phyloP scores from a whole-genome alignment of 2,888 invertebrate genomes.

The Calephelis perditalis region DNA sequence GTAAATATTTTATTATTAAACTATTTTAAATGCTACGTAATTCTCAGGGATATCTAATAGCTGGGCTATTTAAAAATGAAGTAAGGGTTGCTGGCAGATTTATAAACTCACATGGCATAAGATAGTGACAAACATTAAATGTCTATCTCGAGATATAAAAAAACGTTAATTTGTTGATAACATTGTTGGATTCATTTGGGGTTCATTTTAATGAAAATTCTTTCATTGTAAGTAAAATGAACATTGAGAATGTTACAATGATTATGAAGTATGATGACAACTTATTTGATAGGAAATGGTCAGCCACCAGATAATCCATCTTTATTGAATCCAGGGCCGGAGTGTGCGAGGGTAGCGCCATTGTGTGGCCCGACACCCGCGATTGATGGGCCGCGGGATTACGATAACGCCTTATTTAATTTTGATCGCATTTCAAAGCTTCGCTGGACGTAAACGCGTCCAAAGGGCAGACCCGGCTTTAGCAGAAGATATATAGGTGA shows the following conservation, averaged over 20 bases:
- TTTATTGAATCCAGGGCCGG: constrained; percentile 14
- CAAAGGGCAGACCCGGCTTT: constrained; percentile 38
- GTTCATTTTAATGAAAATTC: too few relatives aligned
- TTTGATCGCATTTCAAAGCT: constrained; percentile 36
- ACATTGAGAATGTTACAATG: neutral
- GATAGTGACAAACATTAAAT: too few relatives aligned
- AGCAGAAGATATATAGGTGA: constrained; percentile 23
- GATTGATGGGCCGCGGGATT: constrained; percentile 59
- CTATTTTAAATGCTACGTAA: too few relatives aligned
- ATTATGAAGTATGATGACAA: neutral
- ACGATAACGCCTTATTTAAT: constrained; percentile 58
- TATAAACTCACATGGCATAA: too few relatives aligned
- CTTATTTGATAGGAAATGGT: neutral
- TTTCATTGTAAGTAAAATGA: too few relatives aligned
- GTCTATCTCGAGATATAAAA: too few relatives aligned
- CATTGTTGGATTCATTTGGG: too few relatives aligned
- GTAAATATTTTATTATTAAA: too few relatives aligned
- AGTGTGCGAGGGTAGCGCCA: constrained; percentile 28
- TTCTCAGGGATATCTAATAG: too few relatives aligned
- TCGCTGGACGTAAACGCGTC: constrained; percentile 28
- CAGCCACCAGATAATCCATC: constrained; percentile 1
- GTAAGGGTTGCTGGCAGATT: too few relatives aligned
- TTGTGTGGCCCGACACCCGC: constrained; percentile 42
- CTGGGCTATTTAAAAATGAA: too few relatives aligned
- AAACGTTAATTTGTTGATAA: too few relatives aligned